These are phyloP conservation scores for Falcaria lacertinaria DNA, from an alignment of 2,888 invertebrate species.

Conservation along the genomic window DNA sequence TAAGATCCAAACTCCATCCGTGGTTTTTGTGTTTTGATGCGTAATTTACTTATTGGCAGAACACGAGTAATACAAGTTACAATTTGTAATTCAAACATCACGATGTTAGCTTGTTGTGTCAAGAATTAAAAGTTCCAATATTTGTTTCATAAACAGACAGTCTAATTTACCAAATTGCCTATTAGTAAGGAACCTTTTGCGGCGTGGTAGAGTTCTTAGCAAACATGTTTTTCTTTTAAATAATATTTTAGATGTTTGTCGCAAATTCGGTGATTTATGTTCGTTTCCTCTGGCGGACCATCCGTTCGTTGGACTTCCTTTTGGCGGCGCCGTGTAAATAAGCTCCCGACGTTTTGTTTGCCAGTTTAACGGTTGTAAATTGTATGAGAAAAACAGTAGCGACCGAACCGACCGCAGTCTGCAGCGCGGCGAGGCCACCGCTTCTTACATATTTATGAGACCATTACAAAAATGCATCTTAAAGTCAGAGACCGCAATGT, in stretches of 20 bases:
- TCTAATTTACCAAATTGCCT: slow-evolving; percentile 50
- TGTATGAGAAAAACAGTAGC: slow-evolving; percentile 49
- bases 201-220: slow-evolving; percentile 35
- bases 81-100: slow-evolving; percentile 41
- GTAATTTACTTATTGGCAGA: slow-evolving; percentile 51
- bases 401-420: slow-evolving; percentile 17
- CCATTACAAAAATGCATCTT: slow-evolving; percentile 28
- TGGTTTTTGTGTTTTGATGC: slow-evolving; percentile 50
- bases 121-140: slow-evolving; percentile 40
- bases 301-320: slow-evolving; percentile 64
- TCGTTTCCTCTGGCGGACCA: slow-evolving; percentile 56
- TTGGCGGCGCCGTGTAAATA: slow-evolving; percentile 65
- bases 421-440: slow-evolving; percentile 32
- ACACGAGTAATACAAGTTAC: slow-evolving; percentile 39
- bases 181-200: slow-evolving; percentile 39
- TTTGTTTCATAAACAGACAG: slow-evolving; percentile 45
- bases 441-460: slow-evolving; percentile 58
- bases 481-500: slow-evolving; percentile 17
- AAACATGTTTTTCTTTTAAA: slow-evolving; percentile 54
- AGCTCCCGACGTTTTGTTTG: slow-evolving; percentile 60
- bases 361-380: slow-evolving; percentile 65
- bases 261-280: slow-evolving; percentile 70
- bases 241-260: slow-evolving; percentile 60
- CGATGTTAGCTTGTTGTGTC: slow-evolving; percentile 43
- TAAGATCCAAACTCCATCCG: slow-evolving; percentile 47